Base-by-base conservation (phyloP, 2,888 invertebrate species). In the Euclidia mi region DNA sequence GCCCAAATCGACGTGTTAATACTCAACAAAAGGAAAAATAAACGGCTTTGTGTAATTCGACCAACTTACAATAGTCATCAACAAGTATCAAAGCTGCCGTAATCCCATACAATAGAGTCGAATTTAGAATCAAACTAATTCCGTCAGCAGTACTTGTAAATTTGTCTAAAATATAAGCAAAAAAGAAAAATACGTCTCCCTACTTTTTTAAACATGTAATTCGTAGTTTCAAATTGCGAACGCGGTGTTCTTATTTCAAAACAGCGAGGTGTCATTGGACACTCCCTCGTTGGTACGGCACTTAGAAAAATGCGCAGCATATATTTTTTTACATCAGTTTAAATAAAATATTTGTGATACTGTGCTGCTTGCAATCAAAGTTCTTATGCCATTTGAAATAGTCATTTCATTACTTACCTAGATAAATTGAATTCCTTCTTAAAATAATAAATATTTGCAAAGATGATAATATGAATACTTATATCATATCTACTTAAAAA, bases 211-310 rank as follows among this genome's bases (percentile, higher is more conserved):
- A 88, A 91, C 87, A 88, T 90, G 90, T 94, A 94, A 94, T 94
- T 94, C 88, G 92, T 94, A 93, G 94, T 90, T 94, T 94, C 94
- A 70, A 88, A 87, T 94, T 94, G 91, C 94, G 88, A 93, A 89
- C 90, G 91, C 90, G 91, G 91, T 90, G 87, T 92, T 93, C 92
- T 89, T 90, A 93, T 94, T 94, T 94, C 94, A 94, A 94, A 94
- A 94, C 94, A 91, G 88, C 74, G 89, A 92, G 91, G 93, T 93
- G 94, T 94, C 93, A 94, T 90, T 88, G 87, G 92, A 94, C 90
- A 92, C 93, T 92, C 93, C 92, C 89, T 88, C 76, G 61, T 57
- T 49, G 56, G 79, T 81, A 84, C 56, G 60, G 86, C 32, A 55
- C 17, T 9, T 48, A 62, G 67, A 86, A 82, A 90, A 92, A 81